Evolutionary conservation across 2,888 invertebrate genomes (phyloP), one percentile per base, ranked within the genome.

Genomic region (Galerucella pusilla): DNA sequence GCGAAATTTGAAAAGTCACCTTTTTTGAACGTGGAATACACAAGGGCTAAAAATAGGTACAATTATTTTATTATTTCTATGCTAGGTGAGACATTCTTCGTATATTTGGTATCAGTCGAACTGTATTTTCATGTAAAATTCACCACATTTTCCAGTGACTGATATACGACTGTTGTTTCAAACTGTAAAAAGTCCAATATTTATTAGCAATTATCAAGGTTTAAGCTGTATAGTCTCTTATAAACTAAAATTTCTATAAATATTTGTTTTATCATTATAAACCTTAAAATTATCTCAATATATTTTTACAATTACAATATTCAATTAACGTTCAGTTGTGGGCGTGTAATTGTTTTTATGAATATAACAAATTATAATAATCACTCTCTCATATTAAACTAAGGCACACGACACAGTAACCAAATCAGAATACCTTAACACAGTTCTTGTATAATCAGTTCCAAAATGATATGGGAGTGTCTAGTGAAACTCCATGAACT

Each of bases 201-300:
- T 88, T 88, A 88, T 87, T 86, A 87, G 81, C 79, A 73, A 82
- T 80, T 79, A 83, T 84, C 85, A 86, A 87, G 87, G 87, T 87
- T 87, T 87, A 87, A 87, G 87, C 87, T 86, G 85, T 80, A 73
- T 76, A n/a, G 61, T 46, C 16, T 46, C 28, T 42, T 45, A 65
- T 28, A 66, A 52, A 11, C n/a, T 67, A 67, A 67, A 42, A 57
- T 68, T 49, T 54, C n/a, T 57, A 57, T 63, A 25, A 70, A 10
- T 16, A 61, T 71, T 42, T 42, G 7, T 42, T 42, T 9, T 42
- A 42, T 42, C 6, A 42, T 42, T 42, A 42, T 42, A 42, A 42
- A 42, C 9, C 35, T 42, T 42, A 7, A 42, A 7, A 5, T 42
- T 42, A 42, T 42, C 35, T 42, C 1, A 42, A 42, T 60, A 61